Base-by-base conservation (phyloP, 1,140 invertebrate genomes). In the Drosophila ironensis region DNA sequence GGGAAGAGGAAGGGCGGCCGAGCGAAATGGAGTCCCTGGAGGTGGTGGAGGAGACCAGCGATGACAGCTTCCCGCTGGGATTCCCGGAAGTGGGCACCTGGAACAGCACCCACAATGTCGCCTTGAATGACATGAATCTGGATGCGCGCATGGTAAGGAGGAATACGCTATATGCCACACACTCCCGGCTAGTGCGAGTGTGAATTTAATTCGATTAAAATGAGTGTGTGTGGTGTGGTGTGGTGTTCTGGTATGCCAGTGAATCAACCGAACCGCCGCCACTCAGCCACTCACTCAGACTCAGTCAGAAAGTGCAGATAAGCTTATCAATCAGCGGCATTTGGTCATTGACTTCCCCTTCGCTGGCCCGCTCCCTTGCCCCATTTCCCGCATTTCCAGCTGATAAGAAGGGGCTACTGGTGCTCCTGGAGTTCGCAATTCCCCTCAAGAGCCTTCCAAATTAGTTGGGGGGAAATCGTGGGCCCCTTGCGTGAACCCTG, bases 61-160 rank as follows among this genome's bases (percentile, higher is more conserved):
- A 80, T 30, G 51, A 75, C 52, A 71, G 76, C 47, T 73, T 72
- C 52, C 91, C 92, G 66, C 86, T 90, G 48, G 90, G 87, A 9
- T 90, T 90, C 67, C 91, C 91, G 48, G 90, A 91, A 86, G 91
- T 91, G 51, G 91, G 90, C 57, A 90, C 90, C 90, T 92, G 92
- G 91, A 92, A 92, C 73, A 90, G 89, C 42, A 91, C 92, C 17
- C 87, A 91, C 25, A 88, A 90, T 72, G 91, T 93, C 64, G 92
- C 93, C 64, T 91, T 95, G 52, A 92, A 94, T 61, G 93, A 96
- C 80, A 92, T 96, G 75, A 94, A 94, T 88, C 95, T 96, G 92
- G 95, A 97, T 90, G 94, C 94, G 70, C 96, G 95, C 87, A 96
- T 97, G 90, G 93, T 94, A 52, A 72, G 38, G 38, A 37, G 30